A percentile compares a stretch with the other conserved stretches of the same genome.
phyloP scores from a whole-genome alignment of 2,888 invertebrate species.

The Drosophila cyrtoloma region DNA sequence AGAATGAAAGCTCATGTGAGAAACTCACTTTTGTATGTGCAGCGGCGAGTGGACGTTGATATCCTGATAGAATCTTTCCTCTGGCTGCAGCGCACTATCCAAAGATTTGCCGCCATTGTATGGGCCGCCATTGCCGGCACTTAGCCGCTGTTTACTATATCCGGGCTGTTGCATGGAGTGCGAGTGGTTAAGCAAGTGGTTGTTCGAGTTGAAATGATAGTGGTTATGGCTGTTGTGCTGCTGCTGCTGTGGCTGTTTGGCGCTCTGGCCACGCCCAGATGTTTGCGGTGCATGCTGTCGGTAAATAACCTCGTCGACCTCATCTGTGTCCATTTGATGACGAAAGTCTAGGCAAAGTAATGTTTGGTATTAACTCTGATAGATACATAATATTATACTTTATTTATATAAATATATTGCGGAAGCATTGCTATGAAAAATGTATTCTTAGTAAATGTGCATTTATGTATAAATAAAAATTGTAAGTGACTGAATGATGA shows the following conservation, averaged over 20 bases:
- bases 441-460: neutral
- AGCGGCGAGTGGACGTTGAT: slow-evolving; percentile 75
- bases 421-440: neutral
- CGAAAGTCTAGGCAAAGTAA: slow-evolving; percentile 68
- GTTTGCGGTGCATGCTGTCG: slow-evolving; percentile 62
- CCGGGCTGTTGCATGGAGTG: slow-evolving; percentile 82
- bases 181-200: slow-evolving; percentile 82
- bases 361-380: neutral
- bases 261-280: slow-evolving; percentile 45
- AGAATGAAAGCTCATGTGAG: rapidly evolving
- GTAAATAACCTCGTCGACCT: slow-evolving; percentile 78
- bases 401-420: neutral
- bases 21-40: slow-evolving; percentile 76
- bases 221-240: slow-evolving; percentile 74
- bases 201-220: slow-evolving; percentile 82
- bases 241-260: slow-evolving; percentile 33
- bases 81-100: slow-evolving; percentile 79
- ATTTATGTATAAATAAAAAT: neutral
- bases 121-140: slow-evolving; percentile 67
- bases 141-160: slow-evolving; percentile 77
- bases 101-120: slow-evolving; percentile 81
- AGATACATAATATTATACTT: neutral
- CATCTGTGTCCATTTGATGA: slow-evolving; percentile 82
- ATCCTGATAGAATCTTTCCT: slow-evolving; percentile 74
- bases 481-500: neutral